These are phyloP conservation scores for Anticlea derivata DNA, from an alignment of 2,888 invertebrate species.

Conservation along the genomic window DNA sequence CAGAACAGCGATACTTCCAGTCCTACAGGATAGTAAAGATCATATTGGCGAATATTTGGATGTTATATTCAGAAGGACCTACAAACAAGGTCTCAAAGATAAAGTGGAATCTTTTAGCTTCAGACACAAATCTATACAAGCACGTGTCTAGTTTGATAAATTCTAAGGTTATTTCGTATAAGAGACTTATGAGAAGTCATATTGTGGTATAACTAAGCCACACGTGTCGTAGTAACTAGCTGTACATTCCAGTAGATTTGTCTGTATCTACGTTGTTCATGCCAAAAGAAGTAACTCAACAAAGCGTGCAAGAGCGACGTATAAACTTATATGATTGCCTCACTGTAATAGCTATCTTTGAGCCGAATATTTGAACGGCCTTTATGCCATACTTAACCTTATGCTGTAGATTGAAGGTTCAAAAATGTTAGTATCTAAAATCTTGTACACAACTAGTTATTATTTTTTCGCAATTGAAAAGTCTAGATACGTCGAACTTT, in stretches of 20 bases:
- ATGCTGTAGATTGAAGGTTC: conserved; percentile 25
- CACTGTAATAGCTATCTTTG: conserved; percentile 36
- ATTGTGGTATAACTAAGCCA: not conserved
- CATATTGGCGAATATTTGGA: no score
- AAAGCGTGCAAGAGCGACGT: conserved; percentile 35
- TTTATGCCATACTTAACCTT: conserved; percentile 31
- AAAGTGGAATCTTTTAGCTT: not conserved
- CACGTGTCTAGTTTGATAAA: not conserved
- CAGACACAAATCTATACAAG: not conserved
- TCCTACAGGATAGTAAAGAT: no score
- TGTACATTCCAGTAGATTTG: not conserved
- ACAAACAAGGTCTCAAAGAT: no score
- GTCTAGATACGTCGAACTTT: conserved; percentile 39
- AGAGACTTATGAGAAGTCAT: not conserved
- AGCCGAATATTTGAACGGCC: conserved; percentile 31
- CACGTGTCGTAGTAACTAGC: conserved; percentile 13
- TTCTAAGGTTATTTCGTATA: not conserved
- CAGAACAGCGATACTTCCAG: no score
- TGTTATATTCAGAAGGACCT: no score
- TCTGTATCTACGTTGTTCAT: conserved; percentile 9
- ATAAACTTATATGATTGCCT: conserved; percentile 37
- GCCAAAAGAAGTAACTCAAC: conserved; percentile 21
- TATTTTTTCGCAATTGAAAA: conserved; percentile 40
- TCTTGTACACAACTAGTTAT: conserved; percentile 34
- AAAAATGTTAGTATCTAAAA: conserved; percentile 23